A percentile compares a stretch with the other conserved stretches of the same genome.
Evolutionary conservation across 2,113 vertebrate species (phyloP).

Genomic region (Struthidea cinerea): DNA sequence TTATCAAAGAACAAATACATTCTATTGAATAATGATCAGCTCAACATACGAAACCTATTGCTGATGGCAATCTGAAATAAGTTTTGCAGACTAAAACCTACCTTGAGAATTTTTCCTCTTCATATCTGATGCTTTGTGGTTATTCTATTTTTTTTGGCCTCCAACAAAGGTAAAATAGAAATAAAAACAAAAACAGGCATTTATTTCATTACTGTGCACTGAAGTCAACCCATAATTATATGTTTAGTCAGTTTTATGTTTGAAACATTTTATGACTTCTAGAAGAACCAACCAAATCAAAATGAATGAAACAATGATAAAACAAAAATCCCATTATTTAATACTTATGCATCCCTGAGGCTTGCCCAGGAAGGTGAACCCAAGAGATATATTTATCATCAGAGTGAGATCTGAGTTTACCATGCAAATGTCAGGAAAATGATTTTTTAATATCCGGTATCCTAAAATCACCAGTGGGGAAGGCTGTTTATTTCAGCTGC

Average conservation of each 20-base stretch:
- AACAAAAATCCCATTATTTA: background rate
- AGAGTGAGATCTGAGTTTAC: background rate
- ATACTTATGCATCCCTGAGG: background rate
- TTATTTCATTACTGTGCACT: background rate
- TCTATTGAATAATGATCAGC: background rate
- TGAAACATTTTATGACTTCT: background rate
- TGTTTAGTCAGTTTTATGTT: background rate
- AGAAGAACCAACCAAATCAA: background rate
- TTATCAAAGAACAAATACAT: background rate
- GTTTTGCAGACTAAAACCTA: background rate
- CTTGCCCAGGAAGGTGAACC: background rate
- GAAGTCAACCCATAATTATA: background rate
- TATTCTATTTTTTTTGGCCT: background rate
- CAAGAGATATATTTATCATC: background rate
- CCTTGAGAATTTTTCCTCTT: background rate
- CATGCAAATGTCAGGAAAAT: background rate
- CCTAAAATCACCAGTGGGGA: background rate
- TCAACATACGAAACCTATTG: background rate
- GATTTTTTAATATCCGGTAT: background rate
- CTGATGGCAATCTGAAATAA: background rate
- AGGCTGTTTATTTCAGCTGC: background rate
- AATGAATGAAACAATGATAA: background rate
- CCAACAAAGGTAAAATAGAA: background rate
- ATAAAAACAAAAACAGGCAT: background rate
- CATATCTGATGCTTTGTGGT: background rate